phyloP scores from a whole-genome alignment of 2,797 vertebrate genomes.

The Liasis olivaceus region DNA sequence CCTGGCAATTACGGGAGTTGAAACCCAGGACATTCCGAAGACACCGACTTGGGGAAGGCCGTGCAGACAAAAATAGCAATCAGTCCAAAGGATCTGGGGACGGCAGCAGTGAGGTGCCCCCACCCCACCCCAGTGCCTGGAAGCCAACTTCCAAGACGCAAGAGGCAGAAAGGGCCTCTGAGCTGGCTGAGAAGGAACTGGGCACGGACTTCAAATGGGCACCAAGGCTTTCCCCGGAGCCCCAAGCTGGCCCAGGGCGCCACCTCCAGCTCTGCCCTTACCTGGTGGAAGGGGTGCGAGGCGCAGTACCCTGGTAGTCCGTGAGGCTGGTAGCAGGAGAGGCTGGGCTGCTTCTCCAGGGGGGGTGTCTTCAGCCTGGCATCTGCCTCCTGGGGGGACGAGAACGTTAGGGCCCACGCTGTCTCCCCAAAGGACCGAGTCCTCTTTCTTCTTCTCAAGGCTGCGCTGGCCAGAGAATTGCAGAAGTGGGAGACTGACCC shows the following conservation, averaged over 20 bases:
- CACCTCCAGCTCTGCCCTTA: conserved; percentile 53
- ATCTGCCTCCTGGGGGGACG: conserved; percentile 69
- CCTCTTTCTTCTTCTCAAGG: no score
- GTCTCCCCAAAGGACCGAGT: not conserved
- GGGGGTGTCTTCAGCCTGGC: conserved; percentile 71
- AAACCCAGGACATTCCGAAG: not conserved
- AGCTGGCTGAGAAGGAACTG: not conserved
- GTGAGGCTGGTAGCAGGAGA: conserved; percentile 81
- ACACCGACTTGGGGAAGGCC: not conserved
- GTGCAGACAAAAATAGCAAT: not conserved
- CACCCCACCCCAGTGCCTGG: no score
- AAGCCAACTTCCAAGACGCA: no score
- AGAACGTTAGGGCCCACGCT: not conserved
- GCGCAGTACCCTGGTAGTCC: conserved; percentile 79
- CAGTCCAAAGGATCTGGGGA: not conserved
- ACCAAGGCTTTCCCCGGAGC: not conserved
- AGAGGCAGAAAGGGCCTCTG: not conserved
- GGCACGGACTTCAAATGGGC: not conserved
- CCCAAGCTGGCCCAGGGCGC: not conserved
- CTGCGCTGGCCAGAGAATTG: not conserved
- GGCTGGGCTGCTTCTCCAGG: conserved; percentile 68
- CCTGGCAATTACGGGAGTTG: not conserved
- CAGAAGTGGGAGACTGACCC: not conserved
- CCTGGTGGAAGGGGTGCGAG: conserved; percentile 83
- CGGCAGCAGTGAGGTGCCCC: no score